phyloP scores from a whole-genome alignment of 1,140 invertebrate genomes.

The Drosophila funebris region DNA sequence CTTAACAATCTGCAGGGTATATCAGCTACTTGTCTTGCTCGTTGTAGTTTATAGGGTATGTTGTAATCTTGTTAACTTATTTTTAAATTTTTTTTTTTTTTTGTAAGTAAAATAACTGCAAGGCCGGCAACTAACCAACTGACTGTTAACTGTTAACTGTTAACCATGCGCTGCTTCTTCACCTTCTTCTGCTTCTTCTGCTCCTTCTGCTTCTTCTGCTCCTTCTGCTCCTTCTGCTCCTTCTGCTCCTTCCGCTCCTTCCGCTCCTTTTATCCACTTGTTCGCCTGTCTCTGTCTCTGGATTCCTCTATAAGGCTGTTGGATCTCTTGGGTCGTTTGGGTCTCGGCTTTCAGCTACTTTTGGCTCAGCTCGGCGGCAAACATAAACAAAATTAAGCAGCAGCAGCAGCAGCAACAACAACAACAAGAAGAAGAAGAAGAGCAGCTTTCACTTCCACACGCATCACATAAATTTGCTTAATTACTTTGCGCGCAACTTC shows the following conservation, averaged over 20 bases:
- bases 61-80: background rate
- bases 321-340: background rate
- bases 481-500: slow-evolving; percentile 45
- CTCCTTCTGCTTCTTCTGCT: background rate
- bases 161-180: slow-evolving; percentile 1
- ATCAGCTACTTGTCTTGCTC: too few relatives aligned
- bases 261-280: too few relatives aligned
- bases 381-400: slow-evolving; percentile 48
- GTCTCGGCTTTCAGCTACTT: slow-evolving; percentile 22
- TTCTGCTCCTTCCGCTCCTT: background rate
- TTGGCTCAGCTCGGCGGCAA: slow-evolving; percentile 15
- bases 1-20: too few relatives aligned
- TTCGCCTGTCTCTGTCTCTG: background rate
- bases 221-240: background rate
- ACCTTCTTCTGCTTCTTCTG: background rate
- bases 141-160: slow-evolving; percentile 24
- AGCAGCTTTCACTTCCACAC: slow-evolving; percentile 33
- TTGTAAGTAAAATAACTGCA: slow-evolving; percentile 6
- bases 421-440: background rate
- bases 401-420: background rate
- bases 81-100: too few relatives aligned
- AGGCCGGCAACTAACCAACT: slow-evolving; percentile 12
- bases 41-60: too few relatives aligned
- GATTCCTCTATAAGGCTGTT: background rate
- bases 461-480: slow-evolving; percentile 49